These are phyloP conservation scores for Cheilosia impressa DNA, from an alignment of 2,888 invertebrate genomes.

Conservation along the genomic window DNA sequence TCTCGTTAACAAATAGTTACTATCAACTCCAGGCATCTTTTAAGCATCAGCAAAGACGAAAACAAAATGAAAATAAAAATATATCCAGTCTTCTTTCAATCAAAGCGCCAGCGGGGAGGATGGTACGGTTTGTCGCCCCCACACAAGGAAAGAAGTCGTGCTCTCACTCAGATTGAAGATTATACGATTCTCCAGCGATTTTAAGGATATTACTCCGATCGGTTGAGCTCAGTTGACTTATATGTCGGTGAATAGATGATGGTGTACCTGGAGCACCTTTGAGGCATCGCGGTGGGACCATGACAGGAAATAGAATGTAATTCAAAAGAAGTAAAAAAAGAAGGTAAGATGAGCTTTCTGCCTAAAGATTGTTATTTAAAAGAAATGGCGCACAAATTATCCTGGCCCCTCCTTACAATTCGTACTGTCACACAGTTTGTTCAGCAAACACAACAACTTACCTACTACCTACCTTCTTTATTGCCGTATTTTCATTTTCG, in stretches of 20 bases:
- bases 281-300: constrained; percentile 31
- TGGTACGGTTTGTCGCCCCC: constrained; percentile 51
- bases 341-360: constrained; percentile 13
- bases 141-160: constrained; percentile 58
- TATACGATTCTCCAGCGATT: constrained; percentile 59
- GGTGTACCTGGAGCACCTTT: constrained; percentile 34
- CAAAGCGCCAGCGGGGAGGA: constrained; percentile 56
- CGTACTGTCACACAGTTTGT: constrained; percentile 38
- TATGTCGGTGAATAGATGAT: constrained; percentile 35
- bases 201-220: constrained; percentile 53
- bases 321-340: constrained; percentile 32
- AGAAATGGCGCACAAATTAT: constrained; percentile 70
- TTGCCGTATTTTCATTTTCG: constrained; percentile 70
- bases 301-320: constrained; percentile 40
- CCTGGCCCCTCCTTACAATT: constrained; percentile 39
- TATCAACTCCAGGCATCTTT: constrained; percentile 74
- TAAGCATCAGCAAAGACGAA: constrained; percentile 70
- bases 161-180: constrained; percentile 55
- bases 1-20: constrained; percentile 75
- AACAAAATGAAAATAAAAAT: constrained; percentile 45
- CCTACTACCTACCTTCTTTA: constrained; percentile 53
- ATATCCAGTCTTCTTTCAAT: constrained; percentile 65
- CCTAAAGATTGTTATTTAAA: constrained; percentile 70
- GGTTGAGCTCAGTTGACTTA: constrained; percentile 63
- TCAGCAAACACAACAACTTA: constrained; percentile 18